These are phyloP conservation scores for Cuniculus paca DNA, from an alignment of 2,797 vertebrate species.

Conservation along the genomic window DNA sequence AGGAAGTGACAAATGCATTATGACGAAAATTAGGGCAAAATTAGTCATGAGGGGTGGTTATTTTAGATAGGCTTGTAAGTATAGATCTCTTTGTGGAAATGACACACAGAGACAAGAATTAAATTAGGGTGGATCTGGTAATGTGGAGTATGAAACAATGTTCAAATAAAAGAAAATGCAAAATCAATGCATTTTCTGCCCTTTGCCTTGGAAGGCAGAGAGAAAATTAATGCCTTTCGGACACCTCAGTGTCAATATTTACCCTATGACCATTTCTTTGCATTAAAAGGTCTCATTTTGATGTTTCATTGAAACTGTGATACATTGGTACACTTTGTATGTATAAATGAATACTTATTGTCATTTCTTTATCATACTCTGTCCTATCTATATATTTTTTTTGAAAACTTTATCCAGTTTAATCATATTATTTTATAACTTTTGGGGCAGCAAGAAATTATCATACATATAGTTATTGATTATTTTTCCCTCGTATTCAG, in stretches of 20 bases:
- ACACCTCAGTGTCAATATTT: not conserved
- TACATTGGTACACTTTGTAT: not conserved
- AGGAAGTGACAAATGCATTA: not conserved
- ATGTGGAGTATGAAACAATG: not conserved
- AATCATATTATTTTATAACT: not conserved
- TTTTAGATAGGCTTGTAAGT: not conserved
- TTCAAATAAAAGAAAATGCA: not conserved
- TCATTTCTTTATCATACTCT: not conserved
- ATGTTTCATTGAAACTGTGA: not conserved
- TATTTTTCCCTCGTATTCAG: not conserved
- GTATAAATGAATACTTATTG: not conserved
- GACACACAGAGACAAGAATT: not conserved
- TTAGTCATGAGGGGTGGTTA: not conserved
- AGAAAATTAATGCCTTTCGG: not conserved
- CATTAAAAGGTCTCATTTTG: not conserved
- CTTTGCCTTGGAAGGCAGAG: not conserved
- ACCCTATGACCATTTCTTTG: not conserved
- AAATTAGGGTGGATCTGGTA: not conserved
- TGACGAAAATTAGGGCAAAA: conserved; percentile 27
- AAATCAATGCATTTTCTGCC: not conserved
- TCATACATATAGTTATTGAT: not conserved
- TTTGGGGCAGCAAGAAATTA: not conserved
- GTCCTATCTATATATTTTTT: not conserved
- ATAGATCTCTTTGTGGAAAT: not conserved
- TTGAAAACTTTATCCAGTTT: not conserved